These are phyloP conservation scores for Eudemis profundana DNA, from an alignment of 2,888 invertebrate species.

Conservation along the genomic window DNA sequence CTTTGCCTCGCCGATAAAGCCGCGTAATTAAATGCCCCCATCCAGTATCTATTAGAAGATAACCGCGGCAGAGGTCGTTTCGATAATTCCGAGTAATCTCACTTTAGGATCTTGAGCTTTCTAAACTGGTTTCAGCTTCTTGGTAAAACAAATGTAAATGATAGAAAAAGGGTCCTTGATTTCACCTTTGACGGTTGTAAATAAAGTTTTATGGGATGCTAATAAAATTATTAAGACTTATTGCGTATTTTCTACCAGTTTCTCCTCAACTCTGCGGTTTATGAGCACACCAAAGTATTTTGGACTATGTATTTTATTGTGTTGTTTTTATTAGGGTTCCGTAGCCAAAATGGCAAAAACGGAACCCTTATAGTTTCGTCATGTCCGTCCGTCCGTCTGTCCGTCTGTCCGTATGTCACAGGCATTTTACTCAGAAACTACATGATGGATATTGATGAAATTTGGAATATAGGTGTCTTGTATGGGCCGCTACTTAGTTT, in stretches of 20 bases:
- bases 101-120: constrained; percentile 36
- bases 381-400: no score
- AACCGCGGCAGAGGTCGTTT: constrained; percentile 24
- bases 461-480: no score
- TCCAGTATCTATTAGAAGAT: constrained; percentile 6
- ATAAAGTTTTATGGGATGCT: constrained; percentile 12
- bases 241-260: background rate
- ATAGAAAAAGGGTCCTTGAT: constrained; percentile 26
- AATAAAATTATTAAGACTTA: background rate
- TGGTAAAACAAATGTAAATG: constrained; percentile 20
- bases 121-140: constrained; percentile 35
- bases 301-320: no score
- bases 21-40: constrained; percentile 21
- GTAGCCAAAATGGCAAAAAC: no score
- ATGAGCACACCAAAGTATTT: no score
- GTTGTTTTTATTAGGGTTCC: no score
- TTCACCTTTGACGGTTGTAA: constrained; percentile 24
- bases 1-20: constrained; percentile 33
- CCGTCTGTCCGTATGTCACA: no score
- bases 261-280: background rate
- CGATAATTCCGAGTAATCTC: constrained; percentile 38
- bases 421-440: no score
- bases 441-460: no score
- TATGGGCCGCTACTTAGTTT: no score
- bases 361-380: no score